Evolutionary conservation across 2,113 vertebrate genomes (phyloP), one percentile per base, ranked within the genome.

Genomic region (Podarcis cretensis): DNA sequence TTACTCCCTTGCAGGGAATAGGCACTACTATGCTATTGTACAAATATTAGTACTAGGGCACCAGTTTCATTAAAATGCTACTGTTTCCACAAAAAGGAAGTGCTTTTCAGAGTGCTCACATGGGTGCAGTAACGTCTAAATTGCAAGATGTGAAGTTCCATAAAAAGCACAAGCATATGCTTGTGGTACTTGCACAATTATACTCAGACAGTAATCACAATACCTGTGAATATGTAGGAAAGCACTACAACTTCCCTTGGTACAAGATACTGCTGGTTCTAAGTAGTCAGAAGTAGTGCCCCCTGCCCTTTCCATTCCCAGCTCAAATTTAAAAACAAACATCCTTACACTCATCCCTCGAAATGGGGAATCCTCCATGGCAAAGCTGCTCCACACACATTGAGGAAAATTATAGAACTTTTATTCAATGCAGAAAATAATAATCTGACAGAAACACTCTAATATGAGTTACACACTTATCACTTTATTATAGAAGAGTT

Each of bases 401-500:
- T 20, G 2, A 7, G 32, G 16, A 20, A 35, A 75, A 21, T 37
- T 18, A 35, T 30, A 32, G n/a, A 75, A 37, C 32, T 21, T 75
- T 14, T 20, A 75, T 8, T 75, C 12, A 74, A 74, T 74, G 14
- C 13, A 32, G 12, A n/a, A 74, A 74, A 37, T 14, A 75, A 18
- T 35, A 13, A 37, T 75, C 32, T 75, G 73, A 32, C 32, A 75
- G 32, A 75, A 35, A 75, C 4, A 37, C 32, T 32, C 18, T n/a
- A 73, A n/a, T 75, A 75, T 1, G 35, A 75, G 18, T 37, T 6
- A 0, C 0, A 18, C 0, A 13, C 54, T 18, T 3, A 37, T 20
- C 0, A 8, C 2, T 21, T 82, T 81, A 59, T 69, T 37, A 27
- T 25, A 75, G 84, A 63, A 82, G 0, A 0, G 25, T 27, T 68